Base-by-base conservation (phyloP, 2,888 invertebrate species). In the Chrysolina americana region DNA sequence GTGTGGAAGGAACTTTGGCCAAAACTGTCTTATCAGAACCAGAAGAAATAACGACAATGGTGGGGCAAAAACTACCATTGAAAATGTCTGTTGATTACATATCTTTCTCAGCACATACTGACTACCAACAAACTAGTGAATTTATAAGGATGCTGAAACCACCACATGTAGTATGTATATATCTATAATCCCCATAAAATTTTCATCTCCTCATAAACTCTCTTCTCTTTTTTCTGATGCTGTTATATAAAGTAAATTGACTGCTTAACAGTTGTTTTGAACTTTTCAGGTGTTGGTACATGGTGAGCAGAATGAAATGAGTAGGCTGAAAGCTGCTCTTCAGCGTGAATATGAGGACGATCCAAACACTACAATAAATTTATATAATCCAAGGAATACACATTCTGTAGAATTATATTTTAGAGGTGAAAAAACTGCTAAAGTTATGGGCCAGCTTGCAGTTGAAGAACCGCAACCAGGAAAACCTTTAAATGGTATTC, bases 221-320 rank as follows among this genome's bases (percentile, higher is more conserved):
- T 36, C 5, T 28, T 28, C 5, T 28, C 28, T 28, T 28, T 28
- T 28, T 28, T 28, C 28, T 28, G 28, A 8, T 36, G 36, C 36
- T 36, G 6, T 36, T 36, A 8, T 36, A 0, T 17, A 15, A 48
- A 0, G 2, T 2, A 48, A 50, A 53, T 41, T 21, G 41, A 19
- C 23, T 41, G 64, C 41, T 48, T 41, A 1, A 19, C n/a, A 13
- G 9, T 19, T 41, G 50, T 53, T 21, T 44, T 44, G 17, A 19
- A 41, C 70, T 71, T 76, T 76, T 44, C 81, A 95, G 94, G 93
- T 98, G 62, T 89, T 98, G 64, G 99, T 99, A 0, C 99, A 99
- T 87, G 99, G 99, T 0, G 99, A 99, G 87, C 96, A 96, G 89
- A 99, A 99, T 89, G 99, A 99, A 90, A 99, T 99, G 99, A 95